Base-by-base conservation (phyloP, 2,113 vertebrate species). In the Carlito syrichta region DNA sequence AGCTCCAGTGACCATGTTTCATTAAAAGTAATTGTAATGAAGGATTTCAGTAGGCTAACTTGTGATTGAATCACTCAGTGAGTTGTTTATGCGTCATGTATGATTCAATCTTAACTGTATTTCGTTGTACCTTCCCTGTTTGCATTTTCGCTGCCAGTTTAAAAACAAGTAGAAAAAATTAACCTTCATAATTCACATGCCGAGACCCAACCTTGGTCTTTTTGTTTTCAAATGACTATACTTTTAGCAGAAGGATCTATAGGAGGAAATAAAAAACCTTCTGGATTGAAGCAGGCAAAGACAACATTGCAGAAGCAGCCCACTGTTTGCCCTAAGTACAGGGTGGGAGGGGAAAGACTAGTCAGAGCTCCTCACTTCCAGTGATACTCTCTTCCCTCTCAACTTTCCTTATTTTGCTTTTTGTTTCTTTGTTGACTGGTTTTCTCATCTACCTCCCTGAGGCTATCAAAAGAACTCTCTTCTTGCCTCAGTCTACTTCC, bases 1-100 rank as follows among this genome's bases (percentile, higher is more conserved):
- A 93, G 20, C 14, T 85, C 52, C 30, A 58, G 30, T 84, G 68
- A 50, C 2, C 14, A 19, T 60, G 13, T 56, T 84, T 93, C 66
- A 88, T 89, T 91, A 63, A 95, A 91, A 91, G 20, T 30, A 62
- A 66, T 54, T 92, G 16, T 73, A 94, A 92, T 96, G 73, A 86
- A 87, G 48, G 90, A 66, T 78, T 84, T 92, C 35, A 58, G 45
- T 66, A 73, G 58, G 40, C 23, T 78, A 89, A n/a, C 22, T 76
- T 54, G 16, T 73, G 52, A 71, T 32, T 48, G 58, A 95, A 83
- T 35, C 7, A 86, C 16, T 93, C 40, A 27, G 0, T 43, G 73
- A 77, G 16, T 54, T 84, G 50, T 14, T 25, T 40, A 40, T 56
- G 4, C 35, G 12, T 81, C 71, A 73, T 23, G 4, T 52, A 32